phyloP scores from a whole-genome alignment of 2,113 vertebrate genomes.

The Asarcornis scutulata region DNA sequence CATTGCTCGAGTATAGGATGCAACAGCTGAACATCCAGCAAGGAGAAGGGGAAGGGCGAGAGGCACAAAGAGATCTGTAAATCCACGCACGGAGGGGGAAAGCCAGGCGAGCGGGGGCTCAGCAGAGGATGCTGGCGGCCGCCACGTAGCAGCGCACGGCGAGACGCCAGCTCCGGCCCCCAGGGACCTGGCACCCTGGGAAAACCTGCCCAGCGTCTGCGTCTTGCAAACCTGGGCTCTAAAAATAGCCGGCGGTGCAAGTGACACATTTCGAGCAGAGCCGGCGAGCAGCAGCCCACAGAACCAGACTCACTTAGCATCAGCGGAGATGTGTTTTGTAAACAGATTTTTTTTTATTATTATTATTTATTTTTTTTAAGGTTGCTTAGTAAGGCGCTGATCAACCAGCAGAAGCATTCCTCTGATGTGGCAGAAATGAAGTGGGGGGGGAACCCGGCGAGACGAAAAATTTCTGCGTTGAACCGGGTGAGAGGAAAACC shows the following conservation, averaged over 20 bases:
- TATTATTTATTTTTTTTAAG: neutral
- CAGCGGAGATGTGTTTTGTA: constrained; percentile 18
- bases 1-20: neutral
- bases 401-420: neutral
- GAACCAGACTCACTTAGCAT: constrained; percentile 15
- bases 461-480: neutral
- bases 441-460: neutral
- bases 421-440: neutral
- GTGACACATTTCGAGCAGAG: constrained; percentile 25
- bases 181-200: neutral
- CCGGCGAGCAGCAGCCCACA: constrained; percentile 27
- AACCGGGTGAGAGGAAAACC: neutral
- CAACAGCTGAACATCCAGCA: neutral
- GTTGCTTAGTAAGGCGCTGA: neutral
- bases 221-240: constrained; percentile 44
- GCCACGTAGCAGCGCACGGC: fast-evolving
- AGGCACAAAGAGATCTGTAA: neutral
- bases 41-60: neutral
- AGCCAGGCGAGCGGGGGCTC: fast-evolving
- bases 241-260: constrained; percentile 36
- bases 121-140: fast-evolving
- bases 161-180: neutral
- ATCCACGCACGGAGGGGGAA: fast-evolving
- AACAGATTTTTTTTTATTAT: neutral
- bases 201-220: constrained; percentile 48